A percentile compares a stretch with the other conserved stretches of the same genome.
Conservation (phyloP, 2,888 invertebrate species). For the Cataglyphis livida region DNA sequence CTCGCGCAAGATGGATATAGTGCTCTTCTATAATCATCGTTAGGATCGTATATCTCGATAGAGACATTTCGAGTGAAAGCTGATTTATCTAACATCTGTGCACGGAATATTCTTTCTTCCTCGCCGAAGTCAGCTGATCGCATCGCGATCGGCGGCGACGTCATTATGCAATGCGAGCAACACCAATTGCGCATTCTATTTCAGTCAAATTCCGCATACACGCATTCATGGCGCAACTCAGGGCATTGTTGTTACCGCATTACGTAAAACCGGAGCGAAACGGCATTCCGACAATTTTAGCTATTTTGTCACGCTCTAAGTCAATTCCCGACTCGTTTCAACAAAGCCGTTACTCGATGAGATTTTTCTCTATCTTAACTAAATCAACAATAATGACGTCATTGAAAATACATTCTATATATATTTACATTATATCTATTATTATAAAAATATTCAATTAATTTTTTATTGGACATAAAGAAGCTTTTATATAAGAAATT, state of each 20-base stretch:
- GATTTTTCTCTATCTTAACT: background rate
- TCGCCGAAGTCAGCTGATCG: background rate
- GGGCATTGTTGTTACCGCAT: conserved; percentile 58
- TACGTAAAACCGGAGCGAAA: conserved; percentile 48
- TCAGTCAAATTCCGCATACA: conserved; percentile 57
- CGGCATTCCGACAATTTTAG: conserved; percentile 24
- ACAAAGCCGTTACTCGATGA: background rate
- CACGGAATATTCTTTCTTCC: background rate
- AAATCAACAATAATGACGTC: background rate
- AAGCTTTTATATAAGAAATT: background rate
- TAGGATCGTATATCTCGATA: background rate
- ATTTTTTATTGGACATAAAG: background rate
- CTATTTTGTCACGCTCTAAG: background rate
- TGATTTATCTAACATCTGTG: background rate
- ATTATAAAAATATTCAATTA: background rate
- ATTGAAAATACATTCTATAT: background rate
- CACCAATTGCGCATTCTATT: conserved; percentile 66
- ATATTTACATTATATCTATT: background rate
- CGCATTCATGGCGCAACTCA: conserved; percentile 53
- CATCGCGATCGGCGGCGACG: conserved; percentile 49
- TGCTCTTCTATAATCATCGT: background rate
- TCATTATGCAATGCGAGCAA: conserved; percentile 68
- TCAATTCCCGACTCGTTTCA: background rate
- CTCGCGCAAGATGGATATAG: background rate
- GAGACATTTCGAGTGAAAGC: conserved; percentile 4